phyloP scores from a whole-genome alignment of 2,113 vertebrate genomes.

The Thamnophis sirtalis region DNA sequence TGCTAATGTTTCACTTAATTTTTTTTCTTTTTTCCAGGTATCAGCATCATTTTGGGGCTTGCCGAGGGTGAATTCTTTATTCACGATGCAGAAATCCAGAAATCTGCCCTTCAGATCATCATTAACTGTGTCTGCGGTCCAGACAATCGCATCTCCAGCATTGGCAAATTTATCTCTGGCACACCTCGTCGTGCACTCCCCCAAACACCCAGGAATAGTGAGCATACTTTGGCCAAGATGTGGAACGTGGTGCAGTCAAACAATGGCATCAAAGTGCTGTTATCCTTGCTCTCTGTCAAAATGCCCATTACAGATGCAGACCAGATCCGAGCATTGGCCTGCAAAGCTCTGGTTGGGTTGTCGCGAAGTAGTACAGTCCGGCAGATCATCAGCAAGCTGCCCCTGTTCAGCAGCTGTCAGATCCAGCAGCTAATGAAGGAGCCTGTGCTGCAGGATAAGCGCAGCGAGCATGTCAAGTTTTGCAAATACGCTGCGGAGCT shows the following conservation, averaged over 20 bases:
- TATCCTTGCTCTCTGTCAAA: constrained; percentile 91
- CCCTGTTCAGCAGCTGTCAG: constrained; percentile 95
- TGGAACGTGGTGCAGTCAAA: constrained; percentile 99
- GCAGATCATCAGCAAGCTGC: constrained; percentile 98
- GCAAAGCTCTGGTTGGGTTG: constrained; percentile 93
- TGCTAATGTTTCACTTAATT: constrained; percentile 1
- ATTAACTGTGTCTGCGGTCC: constrained; percentile 97
- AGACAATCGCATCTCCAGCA: constrained; percentile 92
- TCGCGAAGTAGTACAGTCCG: constrained; percentile 88
- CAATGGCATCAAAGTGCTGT: constrained; percentile 97
- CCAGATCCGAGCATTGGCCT: constrained; percentile 91
- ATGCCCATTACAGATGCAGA: constrained; percentile 98
- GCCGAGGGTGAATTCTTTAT: constrained; percentile 97
- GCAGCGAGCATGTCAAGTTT: constrained; percentile 95
- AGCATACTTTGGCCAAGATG: constrained; percentile 94
- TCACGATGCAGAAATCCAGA: constrained; percentile 98
- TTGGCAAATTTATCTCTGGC: constrained; percentile 93
- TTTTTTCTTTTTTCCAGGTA: constrained; percentile 70
- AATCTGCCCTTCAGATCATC: constrained; percentile 95
- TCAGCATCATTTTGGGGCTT: constrained; percentile 96
- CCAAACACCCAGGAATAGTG: constrained; percentile 83
- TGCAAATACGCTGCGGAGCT: constrained; percentile 94
- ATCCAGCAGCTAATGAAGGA: constrained; percentile 99
- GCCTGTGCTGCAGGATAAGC: constrained; percentile 96
- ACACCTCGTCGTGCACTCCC: constrained; percentile 88